A percentile compares a stretch with the other conserved stretches of the same genome.
Conservation (phyloP, 2,797 vertebrate genomes). For the Ciconia nigra region DNA sequence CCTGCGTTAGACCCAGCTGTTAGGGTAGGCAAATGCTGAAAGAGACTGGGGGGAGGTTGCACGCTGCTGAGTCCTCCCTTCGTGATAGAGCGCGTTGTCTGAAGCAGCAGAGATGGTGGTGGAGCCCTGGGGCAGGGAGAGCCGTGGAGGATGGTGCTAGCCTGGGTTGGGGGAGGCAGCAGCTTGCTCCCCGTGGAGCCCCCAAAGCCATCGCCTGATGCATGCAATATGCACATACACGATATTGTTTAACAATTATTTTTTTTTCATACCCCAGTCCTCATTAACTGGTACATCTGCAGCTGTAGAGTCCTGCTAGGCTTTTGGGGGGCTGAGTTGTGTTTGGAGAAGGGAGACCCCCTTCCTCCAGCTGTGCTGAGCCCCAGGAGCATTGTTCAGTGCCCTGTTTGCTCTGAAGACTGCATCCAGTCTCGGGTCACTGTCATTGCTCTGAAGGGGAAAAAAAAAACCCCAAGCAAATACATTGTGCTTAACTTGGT, state of each 20-base stretch:
- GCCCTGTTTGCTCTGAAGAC: not conserved
- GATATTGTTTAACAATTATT: accelerated
- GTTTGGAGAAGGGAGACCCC: not conserved
- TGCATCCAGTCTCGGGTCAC: not conserved
- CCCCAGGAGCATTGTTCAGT: not conserved
- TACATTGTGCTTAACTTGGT: not conserved
- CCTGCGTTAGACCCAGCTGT: not conserved
- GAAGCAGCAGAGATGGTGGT: not conserved
- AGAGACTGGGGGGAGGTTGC: not conserved
- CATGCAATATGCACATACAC: accelerated
- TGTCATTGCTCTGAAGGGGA: not conserved
- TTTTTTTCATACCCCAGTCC: not conserved
- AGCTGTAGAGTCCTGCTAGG: not conserved
- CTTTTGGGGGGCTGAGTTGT: not conserved
- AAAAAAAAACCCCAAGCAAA: not conserved
- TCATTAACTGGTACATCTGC: not conserved
- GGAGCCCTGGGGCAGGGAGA: not conserved
- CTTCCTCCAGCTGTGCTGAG: not conserved
- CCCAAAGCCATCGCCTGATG: not conserved
- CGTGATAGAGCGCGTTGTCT: accelerated
- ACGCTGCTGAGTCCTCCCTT: not conserved
- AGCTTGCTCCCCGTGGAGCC: not conserved
- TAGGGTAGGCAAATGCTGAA: not conserved
- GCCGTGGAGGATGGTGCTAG: not conserved
- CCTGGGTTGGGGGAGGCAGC: not conserved